Percentiles rank a stretch among this genome's conserved stretches.
These are phyloP conservation scores for Oreocharis arfaki DNA, from an alignment of 2,113 vertebrate genomes.

Conservation along the genomic window DNA sequence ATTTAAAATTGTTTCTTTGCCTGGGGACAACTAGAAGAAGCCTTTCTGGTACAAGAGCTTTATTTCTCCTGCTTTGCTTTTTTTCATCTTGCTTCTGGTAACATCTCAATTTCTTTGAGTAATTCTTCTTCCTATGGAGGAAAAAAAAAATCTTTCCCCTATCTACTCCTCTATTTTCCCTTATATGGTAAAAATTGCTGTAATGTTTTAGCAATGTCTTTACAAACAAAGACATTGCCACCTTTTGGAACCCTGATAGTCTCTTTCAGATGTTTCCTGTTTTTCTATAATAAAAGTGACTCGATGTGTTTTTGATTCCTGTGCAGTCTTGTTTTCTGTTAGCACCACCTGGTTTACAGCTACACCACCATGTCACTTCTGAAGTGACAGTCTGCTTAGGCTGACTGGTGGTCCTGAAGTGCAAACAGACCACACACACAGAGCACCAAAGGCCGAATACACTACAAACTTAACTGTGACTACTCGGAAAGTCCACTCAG, in stretches of 20 bases:
- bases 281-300: conserved; percentile 1
- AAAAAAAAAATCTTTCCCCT: neutral
- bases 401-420: neutral
- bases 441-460: neutral
- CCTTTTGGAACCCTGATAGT: neutral
- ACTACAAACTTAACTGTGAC: neutral
- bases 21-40: neutral
- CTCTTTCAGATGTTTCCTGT: conserved; percentile 46
- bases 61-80: neutral
- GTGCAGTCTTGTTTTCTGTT: conserved; percentile 1
- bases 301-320: neutral
- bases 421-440: neutral
- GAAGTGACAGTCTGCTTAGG: neutral
- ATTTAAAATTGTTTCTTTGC: neutral
- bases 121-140: neutral
- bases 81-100: neutral
- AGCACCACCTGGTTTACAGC: neutral
- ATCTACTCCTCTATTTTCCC: neutral
- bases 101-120: neutral
- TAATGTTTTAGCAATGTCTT: neutral
- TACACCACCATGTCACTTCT: neutral
- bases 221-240: neutral
- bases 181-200: neutral
- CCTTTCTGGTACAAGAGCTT: neutral
- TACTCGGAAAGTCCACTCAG: neutral